These are phyloP conservation scores for Drosophila sulfurigaster DNA, from an alignment of 1,140 invertebrate species.

Conservation along the genomic window DNA sequence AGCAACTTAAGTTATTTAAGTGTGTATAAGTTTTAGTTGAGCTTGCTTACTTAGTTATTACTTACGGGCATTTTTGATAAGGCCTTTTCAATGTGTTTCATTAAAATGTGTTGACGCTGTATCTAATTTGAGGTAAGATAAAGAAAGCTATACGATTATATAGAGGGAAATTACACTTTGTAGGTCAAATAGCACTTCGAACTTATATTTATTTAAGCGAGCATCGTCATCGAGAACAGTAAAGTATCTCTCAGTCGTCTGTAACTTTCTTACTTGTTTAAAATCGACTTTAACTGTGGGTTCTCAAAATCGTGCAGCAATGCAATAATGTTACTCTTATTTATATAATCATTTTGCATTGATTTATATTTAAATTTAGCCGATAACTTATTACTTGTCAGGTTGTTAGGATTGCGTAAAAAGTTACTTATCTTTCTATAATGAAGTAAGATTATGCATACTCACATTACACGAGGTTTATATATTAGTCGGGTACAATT, in stretches of 20 bases:
- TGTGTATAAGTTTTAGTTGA: not conserved
- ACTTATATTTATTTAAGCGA: slow-evolving; percentile 14
- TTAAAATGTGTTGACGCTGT: slow-evolving; percentile 16
- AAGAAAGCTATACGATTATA: not conserved
- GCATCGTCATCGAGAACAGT: not conserved
- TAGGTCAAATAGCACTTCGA: not conserved
- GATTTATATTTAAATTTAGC: no score
- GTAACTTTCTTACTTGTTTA: no score
- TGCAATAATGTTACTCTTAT: no score
- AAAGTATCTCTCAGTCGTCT: not conserved
- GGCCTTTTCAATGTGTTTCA: slow-evolving; percentile 2
- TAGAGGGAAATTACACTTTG: slow-evolving; percentile 2
- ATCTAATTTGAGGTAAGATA: slow-evolving; percentile 9
- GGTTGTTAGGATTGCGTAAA: no score
- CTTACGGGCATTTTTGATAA: slow-evolving; percentile 15
- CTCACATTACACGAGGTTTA: no score
- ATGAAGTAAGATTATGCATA: no score
- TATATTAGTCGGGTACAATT: no score
- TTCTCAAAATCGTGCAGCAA: no score
- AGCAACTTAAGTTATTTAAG: slow-evolving; percentile 1
- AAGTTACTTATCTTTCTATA: no score
- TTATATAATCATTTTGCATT: no score
- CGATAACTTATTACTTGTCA: no score
- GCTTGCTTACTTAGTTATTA: slow-evolving; percentile 1
- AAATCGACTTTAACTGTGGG: no score